Evolutionary conservation across 2,113 vertebrate species (phyloP).

Genomic region (Varanus komodoensis): DNA sequence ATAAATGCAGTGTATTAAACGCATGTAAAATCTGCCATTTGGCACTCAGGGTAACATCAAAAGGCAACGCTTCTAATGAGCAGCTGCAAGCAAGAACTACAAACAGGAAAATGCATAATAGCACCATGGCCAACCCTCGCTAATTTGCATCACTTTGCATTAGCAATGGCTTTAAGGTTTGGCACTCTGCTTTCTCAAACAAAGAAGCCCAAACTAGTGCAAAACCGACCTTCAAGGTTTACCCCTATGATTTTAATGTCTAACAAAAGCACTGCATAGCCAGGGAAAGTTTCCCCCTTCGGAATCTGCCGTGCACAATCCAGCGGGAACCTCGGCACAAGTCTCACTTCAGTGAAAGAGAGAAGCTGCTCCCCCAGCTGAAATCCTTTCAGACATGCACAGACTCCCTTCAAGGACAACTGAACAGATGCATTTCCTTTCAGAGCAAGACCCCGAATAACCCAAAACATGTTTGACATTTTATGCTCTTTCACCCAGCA

Average conservation of each 20-base stretch:
- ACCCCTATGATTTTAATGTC: slow-evolving; percentile 35
- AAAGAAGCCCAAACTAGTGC: slow-evolving; percentile 49
- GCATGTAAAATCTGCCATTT: slow-evolving; percentile 59
- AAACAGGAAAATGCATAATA: slow-evolving; percentile 56
- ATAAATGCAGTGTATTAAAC: slow-evolving; percentile 29
- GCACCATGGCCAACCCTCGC: slow-evolving; percentile 52
- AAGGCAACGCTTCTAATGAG: slow-evolving; percentile 69
- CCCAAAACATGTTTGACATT: neutral
- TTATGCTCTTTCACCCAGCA: neutral
- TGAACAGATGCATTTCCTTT: slow-evolving; percentile 22
- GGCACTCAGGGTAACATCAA: slow-evolving; percentile 69
- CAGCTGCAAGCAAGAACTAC: slow-evolving; percentile 71
- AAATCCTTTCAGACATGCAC: slow-evolving; percentile 1
- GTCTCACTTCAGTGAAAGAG: neutral
- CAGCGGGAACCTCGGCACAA: neutral
- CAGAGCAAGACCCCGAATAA: neutral
- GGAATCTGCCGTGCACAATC: neutral
- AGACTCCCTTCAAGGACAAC: neutral
- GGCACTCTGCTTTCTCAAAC: slow-evolving; percentile 59
- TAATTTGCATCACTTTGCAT: slow-evolving; percentile 71
- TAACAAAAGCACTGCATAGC: neutral
- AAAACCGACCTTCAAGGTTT: slow-evolving; percentile 57
- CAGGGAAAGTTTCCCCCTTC: neutral
- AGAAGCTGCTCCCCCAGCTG: neutral
- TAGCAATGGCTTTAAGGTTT: slow-evolving; percentile 54